Evolutionary conservation across 2,888 invertebrate species (phyloP), one percentile per base, ranked within the genome.

Genomic region (Synanthedon tipuliformis): DNA sequence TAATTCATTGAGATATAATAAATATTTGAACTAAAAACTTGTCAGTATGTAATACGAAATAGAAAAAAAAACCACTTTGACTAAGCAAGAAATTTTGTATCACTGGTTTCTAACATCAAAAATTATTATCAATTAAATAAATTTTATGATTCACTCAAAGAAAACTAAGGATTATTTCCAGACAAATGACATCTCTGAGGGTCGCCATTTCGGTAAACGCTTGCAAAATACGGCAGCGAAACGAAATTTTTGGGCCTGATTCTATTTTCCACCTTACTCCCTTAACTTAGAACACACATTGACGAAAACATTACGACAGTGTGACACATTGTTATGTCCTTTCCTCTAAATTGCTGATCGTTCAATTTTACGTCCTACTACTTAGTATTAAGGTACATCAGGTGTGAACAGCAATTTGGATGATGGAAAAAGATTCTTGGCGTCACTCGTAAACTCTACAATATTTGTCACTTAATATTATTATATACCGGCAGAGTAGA

Each of bases 281-380:
- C n/a, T 45, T 45, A 15, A 45, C 45, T 45, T 45, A 45, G 45
- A 3, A 45, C 45, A n/a, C 45, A 45, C 12, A 45, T 7, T 45
- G 45, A 13, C 12, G 13, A 3, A 45, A 45, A 45, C 5, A 45
- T 45, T 45, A 45, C 45, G 45, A 13, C 15, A 5, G 7, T 45
- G 34, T 45, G 45, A 45, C 12, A 45, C 45, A 45, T 45, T 45
- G 45, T 45, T 45, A 45, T 15, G n/a, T 45, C 3, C 45, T 45
- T 16, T n/a, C 23, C 49, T 16, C 49, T 13, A 49, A 49, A 49
- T 57, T 54, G 48, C 52, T 16, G 16, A 16, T 15, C 40, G 54
- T 55, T 56, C 53, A 49, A 59, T 57, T 59, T 57, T 56, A 57
- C 54, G 55, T 54, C 56, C 54, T 56, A 57, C 52, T 48, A 40